These are phyloP conservation scores for Zoroaster sp. DNA, from an alignment of 53 echinoderm and acorn worm species.

Conservation along the genomic window DNA sequence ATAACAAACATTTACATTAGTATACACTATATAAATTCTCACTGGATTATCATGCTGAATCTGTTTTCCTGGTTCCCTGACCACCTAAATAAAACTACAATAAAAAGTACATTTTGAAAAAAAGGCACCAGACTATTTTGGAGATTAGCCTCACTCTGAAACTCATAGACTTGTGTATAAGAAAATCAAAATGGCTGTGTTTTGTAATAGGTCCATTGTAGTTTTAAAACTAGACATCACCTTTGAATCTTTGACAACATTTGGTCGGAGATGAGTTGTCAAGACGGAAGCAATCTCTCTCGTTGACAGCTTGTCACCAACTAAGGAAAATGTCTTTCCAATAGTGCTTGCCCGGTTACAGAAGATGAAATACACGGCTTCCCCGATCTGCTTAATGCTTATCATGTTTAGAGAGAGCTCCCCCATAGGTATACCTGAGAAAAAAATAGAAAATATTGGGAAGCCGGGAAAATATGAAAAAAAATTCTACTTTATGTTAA, in stretches of 20 bases:
- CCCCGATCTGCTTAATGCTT: slow-evolving; percentile 67
- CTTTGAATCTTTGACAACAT: slow-evolving; percentile 71
- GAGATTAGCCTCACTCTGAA: not conserved
- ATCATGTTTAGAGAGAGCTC: slow-evolving; percentile 70
- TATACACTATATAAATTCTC: no score
- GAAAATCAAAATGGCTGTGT: not conserved
- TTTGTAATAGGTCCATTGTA: not conserved
- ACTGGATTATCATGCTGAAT: no score
- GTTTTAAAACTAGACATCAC: not conserved
- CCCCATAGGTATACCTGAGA: slow-evolving; percentile 80
- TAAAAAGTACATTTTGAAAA: not conserved
- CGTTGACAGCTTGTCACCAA: slow-evolving; percentile 76
- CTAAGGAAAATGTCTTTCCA: slow-evolving; percentile 73
- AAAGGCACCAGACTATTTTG: not conserved
- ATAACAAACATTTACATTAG: no score
- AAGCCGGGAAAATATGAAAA: not conserved
- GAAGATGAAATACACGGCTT: slow-evolving; percentile 79
- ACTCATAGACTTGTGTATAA: not conserved
- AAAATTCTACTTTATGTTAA: no score
- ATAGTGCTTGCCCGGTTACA: slow-evolving; percentile 61
- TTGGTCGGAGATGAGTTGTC: slow-evolving; percentile 70
- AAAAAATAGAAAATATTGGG: not conserved
- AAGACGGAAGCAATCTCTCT: slow-evolving; percentile 72
- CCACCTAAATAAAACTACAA: not conserved
- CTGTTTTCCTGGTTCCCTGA: not conserved